These are phyloP conservation scores for Fundulus diaphanus DNA, from an alignment of 2,797 vertebrate species.

Conservation along the genomic window DNA sequence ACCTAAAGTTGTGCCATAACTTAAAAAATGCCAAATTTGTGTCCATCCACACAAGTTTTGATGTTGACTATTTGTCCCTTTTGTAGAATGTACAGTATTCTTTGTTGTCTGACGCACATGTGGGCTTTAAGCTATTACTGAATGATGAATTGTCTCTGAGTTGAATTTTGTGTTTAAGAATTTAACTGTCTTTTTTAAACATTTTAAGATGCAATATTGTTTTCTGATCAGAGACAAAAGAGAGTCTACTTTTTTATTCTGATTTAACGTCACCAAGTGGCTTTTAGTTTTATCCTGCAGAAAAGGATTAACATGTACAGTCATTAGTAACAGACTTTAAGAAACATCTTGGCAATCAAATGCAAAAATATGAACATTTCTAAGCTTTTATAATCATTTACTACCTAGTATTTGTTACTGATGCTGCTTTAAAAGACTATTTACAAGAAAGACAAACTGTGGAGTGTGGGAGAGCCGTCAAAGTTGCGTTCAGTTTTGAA, in stretches of 20 bases:
- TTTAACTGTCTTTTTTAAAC: not conserved
- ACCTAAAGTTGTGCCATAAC: not conserved
- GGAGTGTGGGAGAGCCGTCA: not conserved
- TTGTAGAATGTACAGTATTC: not conserved
- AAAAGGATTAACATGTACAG: not conserved
- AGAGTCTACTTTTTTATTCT: not conserved
- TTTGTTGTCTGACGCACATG: not conserved
- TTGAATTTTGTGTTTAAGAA: conserved; percentile 6
- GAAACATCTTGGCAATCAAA: not conserved
- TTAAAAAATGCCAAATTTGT: not conserved
- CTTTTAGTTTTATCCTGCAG: not conserved
- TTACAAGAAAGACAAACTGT: not conserved
- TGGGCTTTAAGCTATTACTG: not conserved
- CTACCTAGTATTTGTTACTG: not conserved
- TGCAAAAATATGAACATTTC: not conserved
- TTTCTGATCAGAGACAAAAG: not conserved
- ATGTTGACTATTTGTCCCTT: not conserved
- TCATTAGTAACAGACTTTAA: not conserved
- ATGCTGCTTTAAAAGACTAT: conserved; percentile 2
- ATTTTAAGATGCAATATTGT: not conserved
- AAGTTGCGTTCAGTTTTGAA: not conserved
- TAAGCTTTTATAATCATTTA: not conserved
- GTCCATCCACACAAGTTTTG: not conserved
- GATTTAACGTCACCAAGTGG: not conserved
- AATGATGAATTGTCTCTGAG: not conserved